phyloP scores from a whole-genome alignment of 53 echinoderm and acorn worm genomes.

The Arbacia lixula region DNA sequence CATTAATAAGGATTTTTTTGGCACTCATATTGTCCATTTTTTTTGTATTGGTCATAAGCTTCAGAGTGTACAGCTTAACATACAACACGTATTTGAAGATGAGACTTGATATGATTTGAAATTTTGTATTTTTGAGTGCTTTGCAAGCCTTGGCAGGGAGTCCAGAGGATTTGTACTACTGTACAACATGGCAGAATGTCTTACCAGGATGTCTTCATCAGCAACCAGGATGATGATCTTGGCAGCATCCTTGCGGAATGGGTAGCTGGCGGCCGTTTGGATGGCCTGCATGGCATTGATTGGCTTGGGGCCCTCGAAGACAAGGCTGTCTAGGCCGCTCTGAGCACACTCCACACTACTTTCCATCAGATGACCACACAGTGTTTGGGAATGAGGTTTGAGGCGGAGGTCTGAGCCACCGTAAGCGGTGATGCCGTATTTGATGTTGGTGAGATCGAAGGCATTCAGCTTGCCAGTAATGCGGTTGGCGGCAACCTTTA shows the following conservation, averaged over 20 bases:
- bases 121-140: too few relatives aligned
- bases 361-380: constrained; percentile 60
- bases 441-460: constrained; percentile 52
- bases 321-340: constrained; percentile 68
- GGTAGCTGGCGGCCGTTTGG: constrained; percentile 63
- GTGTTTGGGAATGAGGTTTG: constrained; percentile 70
- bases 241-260: constrained; percentile 70
- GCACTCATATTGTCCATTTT: too few relatives aligned
- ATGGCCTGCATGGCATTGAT: constrained; percentile 86
- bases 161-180: background rate
- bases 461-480: constrained; percentile 65
- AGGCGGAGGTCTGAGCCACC: constrained; percentile 72
- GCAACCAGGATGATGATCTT: constrained; percentile 79
- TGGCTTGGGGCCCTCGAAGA: constrained; percentile 63
- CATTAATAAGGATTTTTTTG: too few relatives aligned
- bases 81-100: background rate
- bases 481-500: constrained; percentile 53
- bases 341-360: background rate
- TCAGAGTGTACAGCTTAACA: background rate
- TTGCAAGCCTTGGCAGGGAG: too few relatives aligned
- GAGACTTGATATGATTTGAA: too few relatives aligned
- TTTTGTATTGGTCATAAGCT: background rate
- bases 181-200: constrained; percentile 2
- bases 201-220: constrained; percentile 79
- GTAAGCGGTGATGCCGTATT: constrained; percentile 75